Base-by-base conservation (phyloP, 1,140 invertebrate species). In the Eupristina koningsbergeri region DNA sequence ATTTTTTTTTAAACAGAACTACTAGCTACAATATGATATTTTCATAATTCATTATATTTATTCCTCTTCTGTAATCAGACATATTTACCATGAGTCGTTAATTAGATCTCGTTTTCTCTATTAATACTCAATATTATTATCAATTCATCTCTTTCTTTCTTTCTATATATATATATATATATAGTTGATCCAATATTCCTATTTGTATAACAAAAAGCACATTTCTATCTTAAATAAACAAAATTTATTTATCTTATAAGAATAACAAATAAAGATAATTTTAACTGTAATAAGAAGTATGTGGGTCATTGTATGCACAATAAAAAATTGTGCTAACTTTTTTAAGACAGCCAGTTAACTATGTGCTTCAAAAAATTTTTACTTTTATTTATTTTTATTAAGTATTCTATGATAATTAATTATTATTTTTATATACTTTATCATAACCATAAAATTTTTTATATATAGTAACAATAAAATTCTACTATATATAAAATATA, bases 181-280 rank as follows among this genome's bases (percentile, higher is more conserved):
- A 45, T 45, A 45, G n/a, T n/a, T n/a, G n/a, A n/a, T n/a, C n/a
- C n/a, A n/a, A n/a, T n/a, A n/a, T n/a, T n/a, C n/a, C n/a, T n/a
- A n/a, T n/a, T n/a, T n/a, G n/a, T 13, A 31, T 11, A 9, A 3
- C 0, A 9, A 63, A 0, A 31, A 67, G 36, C 64, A 34, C 36
- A 67, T 67, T 67, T 67, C 64, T 67, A 67, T 36, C 64, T 67
- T 67, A 67, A 19, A 36, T 34, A 67, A 67, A 67, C 64, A 67
- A 67, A 36, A 36, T 15, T 67, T 67, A 17, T 67, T 67, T 67
- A 67, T 67, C 64, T 67, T 19, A 36, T 26, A 36, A 67, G 64
- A 67, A 67, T 67, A 67, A 67, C 34, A 67, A 67, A 67, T 67
- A 67, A 67, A 67, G 64, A 67, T 67, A 36, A 67, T 67, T 67